Conservation (phyloP, 2,113 vertebrate genomes). For the Syrrhaptes paradoxus region DNA sequence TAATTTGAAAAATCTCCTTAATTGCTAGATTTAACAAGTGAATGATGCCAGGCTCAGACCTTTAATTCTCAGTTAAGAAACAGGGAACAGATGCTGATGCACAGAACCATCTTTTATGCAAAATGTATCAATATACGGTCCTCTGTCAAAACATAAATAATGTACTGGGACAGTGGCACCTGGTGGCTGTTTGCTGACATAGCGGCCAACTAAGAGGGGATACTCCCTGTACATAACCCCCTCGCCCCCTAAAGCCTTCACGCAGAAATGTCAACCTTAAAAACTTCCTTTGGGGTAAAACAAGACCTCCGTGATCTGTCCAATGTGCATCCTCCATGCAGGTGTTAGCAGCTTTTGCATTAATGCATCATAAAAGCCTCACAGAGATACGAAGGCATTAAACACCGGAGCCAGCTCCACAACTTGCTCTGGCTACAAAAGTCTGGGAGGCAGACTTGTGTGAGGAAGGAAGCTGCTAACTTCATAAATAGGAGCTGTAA, state of each 20-base stretch:
- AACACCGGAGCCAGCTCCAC: background rate
- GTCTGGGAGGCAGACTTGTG: background rate
- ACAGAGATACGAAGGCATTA: background rate
- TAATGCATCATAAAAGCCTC: background rate
- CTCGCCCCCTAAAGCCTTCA: background rate
- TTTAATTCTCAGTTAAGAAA: background rate
- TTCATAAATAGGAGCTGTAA: background rate
- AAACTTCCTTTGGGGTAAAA: background rate
- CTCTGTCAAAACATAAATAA: slow-evolving; percentile 52
- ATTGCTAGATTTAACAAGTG: background rate
- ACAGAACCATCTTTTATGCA: background rate
- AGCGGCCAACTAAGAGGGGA: background rate
- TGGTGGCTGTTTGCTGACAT: slow-evolving; percentile 49
- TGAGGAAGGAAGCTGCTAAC: background rate
- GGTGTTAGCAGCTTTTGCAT: background rate
- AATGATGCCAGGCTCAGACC: background rate
- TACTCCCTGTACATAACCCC: background rate
- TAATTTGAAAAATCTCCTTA: background rate
- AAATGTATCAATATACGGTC: background rate
- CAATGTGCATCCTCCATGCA: background rate
- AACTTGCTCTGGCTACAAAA: background rate
- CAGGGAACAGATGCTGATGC: background rate
- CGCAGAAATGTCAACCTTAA: background rate
- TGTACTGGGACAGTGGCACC: slow-evolving; percentile 56
- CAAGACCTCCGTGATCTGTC: background rate